Percentiles rank a stretch among this genome's conserved stretches.
phyloP scores from a whole-genome alignment of 1,140 invertebrate genomes.

The Pentalonia nigronervosa region DNA sequence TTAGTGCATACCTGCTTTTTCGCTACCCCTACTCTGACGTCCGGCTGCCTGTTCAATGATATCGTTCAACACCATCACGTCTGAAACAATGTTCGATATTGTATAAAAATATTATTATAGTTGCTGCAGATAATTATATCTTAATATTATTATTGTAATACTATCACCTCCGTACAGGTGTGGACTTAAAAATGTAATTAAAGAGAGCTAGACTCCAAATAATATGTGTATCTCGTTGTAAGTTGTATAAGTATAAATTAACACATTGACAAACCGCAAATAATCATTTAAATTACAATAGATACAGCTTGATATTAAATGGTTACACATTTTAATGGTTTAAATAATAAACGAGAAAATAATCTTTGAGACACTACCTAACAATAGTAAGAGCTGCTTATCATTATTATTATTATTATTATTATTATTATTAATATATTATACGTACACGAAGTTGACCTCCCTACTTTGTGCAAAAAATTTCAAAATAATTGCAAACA shows the following conservation, averaged over 20 bases:
- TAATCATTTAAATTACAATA: background rate
- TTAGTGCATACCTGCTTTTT: constrained; percentile 78
- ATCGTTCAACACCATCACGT: constrained; percentile 97
- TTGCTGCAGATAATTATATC: background rate
- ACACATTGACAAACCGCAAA: constrained; percentile 37
- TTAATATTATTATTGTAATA: background rate
- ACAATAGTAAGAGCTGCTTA: no score
- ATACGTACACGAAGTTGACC: no score
- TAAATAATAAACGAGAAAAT: background rate
- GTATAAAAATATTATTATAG: background rate
- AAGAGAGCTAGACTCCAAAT: background rate
- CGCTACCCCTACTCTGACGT: constrained; percentile 81
- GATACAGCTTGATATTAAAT: background rate
- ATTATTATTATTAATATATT: no score
- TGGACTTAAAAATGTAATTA: no score
- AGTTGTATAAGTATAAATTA: background rate
- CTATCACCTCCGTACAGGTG: background rate
- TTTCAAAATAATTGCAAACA: no score
- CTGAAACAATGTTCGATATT: constrained; percentile 68
- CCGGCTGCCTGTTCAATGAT: constrained; percentile 95
- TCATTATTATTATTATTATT: no score
- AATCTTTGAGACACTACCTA: background rate
- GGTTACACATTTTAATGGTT: background rate
- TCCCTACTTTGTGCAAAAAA: no score
- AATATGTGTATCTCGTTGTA: background rate